A percentile compares a stretch with the other conserved stretches of the same genome.
Evolutionary conservation across 2,113 vertebrate species (phyloP).

Genomic region (Sialia sialis): DNA sequence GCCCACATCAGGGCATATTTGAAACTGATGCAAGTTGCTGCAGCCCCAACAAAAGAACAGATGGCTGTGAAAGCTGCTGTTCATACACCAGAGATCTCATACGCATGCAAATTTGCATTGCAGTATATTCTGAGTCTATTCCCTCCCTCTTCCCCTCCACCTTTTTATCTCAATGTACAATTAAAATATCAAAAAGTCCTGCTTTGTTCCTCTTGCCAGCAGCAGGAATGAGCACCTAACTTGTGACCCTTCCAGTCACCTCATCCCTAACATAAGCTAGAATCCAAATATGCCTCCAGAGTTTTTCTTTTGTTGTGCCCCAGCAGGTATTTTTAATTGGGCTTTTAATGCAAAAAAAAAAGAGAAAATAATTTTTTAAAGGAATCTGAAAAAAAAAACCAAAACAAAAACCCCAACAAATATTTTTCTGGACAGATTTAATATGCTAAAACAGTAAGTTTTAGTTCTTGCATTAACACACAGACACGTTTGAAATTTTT

Average conservation of each 20-base stretch:
- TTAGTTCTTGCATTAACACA: neutral
- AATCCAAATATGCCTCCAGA: neutral
- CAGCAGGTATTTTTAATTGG: neutral
- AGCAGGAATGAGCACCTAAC: neutral
- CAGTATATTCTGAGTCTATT: neutral
- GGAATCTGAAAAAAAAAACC: neutral
- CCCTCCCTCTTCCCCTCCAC: neutral
- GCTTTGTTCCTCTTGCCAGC: neutral
- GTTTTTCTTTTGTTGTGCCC: neutral
- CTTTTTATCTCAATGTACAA: constrained; percentile 11
- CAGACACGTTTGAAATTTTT: neutral
- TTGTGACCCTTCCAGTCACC: neutral
- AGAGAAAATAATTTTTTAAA: neutral
- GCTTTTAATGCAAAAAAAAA: neutral
- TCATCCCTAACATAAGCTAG: neutral
- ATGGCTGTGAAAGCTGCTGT: constrained; percentile 56
- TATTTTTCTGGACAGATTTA: neutral
- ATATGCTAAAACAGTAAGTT: neutral
- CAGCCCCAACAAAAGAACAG: constrained; percentile 63
- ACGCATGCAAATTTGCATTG: constrained; percentile 48
- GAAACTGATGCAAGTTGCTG: constrained; percentile 39
- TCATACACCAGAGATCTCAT: constrained; percentile 43
- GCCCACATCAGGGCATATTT: constrained; percentile 43
- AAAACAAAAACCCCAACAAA: neutral
- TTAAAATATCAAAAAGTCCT: neutral